phyloP scores from a whole-genome alignment of 2,888 invertebrate genomes.

The Nephrotoma flavescens region DNA sequence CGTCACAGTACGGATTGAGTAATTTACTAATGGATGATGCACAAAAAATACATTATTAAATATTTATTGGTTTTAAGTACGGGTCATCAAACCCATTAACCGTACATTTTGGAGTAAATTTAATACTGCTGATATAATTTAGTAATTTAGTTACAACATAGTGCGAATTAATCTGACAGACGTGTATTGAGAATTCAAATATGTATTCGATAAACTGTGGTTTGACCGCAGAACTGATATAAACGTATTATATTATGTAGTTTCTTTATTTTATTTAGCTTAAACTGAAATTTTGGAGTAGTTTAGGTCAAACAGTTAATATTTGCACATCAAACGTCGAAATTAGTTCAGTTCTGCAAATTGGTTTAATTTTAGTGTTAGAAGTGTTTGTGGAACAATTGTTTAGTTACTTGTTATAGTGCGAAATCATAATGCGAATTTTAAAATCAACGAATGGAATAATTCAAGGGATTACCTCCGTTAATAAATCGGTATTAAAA shows the following conservation, averaged over 20 bases:
- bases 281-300: background rate
- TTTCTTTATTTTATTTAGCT: background rate
- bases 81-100: too few relatives aligned
- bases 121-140: too few relatives aligned
- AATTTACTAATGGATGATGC: too few relatives aligned
- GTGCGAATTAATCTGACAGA: background rate
- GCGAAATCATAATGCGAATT: background rate
- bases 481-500: background rate
- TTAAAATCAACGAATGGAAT: background rate
- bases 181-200: background rate
- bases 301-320: background rate
- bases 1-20: too few relatives aligned
- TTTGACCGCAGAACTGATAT: background rate
- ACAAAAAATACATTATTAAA: too few relatives aligned
- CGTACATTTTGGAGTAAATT: too few relatives aligned
- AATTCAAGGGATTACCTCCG: background rate
- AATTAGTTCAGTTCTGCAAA: background rate
- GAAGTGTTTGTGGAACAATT: background rate
- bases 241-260: too few relatives aligned
- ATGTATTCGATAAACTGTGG: background rate
- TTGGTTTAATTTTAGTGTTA: too few relatives aligned
- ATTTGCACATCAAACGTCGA: background rate
- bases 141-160: background rate
- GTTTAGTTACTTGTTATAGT: background rate
- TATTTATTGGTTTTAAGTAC: too few relatives aligned